These are phyloP conservation scores for Apteryx owenii DNA, from an alignment of 2,113 vertebrate genomes.

Conservation along the genomic window DNA sequence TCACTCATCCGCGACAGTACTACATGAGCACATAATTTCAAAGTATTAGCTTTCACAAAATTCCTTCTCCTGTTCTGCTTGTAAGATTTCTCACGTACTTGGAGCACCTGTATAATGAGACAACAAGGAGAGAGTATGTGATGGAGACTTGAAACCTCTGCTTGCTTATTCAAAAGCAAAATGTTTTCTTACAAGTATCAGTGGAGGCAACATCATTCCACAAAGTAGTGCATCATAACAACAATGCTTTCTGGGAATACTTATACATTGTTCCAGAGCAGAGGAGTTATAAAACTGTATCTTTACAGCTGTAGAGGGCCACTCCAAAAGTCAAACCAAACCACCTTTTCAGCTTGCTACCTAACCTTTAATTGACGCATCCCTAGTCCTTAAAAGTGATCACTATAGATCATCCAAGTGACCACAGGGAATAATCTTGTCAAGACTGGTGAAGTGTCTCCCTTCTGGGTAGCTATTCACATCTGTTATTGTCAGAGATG, in stretches of 20 bases:
- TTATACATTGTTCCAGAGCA: background rate
- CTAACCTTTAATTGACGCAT: background rate
- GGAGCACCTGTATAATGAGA: background rate
- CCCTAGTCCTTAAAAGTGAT: background rate
- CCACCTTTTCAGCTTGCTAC: background rate
- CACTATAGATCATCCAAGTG: background rate
- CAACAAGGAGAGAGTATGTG: background rate
- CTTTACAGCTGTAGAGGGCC: background rate
- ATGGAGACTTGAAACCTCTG: background rate
- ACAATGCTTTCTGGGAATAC: background rate
- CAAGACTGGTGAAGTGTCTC: background rate
- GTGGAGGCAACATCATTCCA: background rate
- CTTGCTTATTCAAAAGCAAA: conserved; percentile 4
- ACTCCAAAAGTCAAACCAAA: background rate
- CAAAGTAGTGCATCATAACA: background rate
- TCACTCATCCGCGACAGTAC: background rate
- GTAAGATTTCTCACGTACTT: background rate
- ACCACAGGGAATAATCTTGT: background rate
- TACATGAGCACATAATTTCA: background rate
- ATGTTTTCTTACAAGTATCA: background rate
- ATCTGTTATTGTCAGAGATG: background rate
- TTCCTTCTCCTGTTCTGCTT: background rate
- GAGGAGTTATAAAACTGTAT: background rate
- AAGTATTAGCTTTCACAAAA: background rate
- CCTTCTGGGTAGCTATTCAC: background rate